phyloP scores from a whole-genome alignment of 2,113 vertebrate species.

The Oxygymnocypris stewartii region DNA sequence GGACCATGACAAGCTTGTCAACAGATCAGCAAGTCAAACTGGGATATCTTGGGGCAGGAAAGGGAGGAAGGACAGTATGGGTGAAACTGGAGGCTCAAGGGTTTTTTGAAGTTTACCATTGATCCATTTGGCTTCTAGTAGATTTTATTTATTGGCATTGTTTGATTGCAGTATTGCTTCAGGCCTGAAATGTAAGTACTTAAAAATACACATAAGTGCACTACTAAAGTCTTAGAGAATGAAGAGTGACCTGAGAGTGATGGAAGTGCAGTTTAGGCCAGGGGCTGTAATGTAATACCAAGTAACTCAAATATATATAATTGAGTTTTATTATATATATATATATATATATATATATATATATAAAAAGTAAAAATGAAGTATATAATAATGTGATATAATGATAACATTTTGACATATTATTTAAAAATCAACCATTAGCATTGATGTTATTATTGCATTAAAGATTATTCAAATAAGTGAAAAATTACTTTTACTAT shows the following conservation, averaged over 20 bases:
- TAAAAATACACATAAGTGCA: background rate
- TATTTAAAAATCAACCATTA: too few species aligned
- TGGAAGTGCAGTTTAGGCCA: background rate
- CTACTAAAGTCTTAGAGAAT: background rate
- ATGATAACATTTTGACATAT: too few species aligned
- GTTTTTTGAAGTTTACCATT: constrained; percentile 76
- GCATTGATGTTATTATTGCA: too few species aligned
- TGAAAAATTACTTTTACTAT: too few species aligned
- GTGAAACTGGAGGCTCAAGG: constrained; percentile 29
- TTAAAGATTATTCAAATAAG: too few species aligned
- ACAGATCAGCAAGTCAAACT: constrained; percentile 62
- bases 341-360: too few species aligned
- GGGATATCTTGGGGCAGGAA: constrained; percentile 47
- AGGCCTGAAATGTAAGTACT: background rate
- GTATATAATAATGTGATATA: too few species aligned
- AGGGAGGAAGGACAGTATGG: background rate
- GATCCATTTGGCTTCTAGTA: constrained; percentile 29
- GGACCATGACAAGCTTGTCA: constrained; percentile 65
- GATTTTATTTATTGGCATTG: constrained; percentile 5
- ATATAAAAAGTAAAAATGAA: too few species aligned
- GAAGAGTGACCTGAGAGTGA: background rate
- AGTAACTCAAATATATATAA: background rate
- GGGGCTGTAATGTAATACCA: background rate
- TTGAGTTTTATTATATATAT: too few species aligned
- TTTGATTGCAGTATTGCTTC: background rate